Evolutionary conservation across 2,797 vertebrate genomes (phyloP).

Genomic region (Enteromius thamalakanensis): DNA sequence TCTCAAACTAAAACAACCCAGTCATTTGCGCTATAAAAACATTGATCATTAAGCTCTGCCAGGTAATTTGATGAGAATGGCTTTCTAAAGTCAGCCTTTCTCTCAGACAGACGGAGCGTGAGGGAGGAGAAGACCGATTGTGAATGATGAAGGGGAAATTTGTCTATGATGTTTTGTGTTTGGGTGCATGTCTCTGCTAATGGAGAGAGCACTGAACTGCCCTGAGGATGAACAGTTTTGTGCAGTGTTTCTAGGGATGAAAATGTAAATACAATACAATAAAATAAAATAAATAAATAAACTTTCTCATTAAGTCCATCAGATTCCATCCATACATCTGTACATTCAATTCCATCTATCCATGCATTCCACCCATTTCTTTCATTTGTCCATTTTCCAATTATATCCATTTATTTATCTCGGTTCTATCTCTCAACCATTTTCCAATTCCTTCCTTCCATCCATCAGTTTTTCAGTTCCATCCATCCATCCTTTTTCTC

Average conservation of each 20-base stretch:
- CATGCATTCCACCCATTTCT: too few relatives aligned
- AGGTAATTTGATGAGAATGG: background rate
- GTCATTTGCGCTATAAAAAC: slow-evolving; percentile 17
- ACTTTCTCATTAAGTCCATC: background rate
- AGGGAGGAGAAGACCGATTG: slow-evolving; percentile 10
- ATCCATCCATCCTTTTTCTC: too few relatives aligned
- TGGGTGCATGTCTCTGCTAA: background rate
- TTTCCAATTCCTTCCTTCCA: too few relatives aligned
- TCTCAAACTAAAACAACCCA: slow-evolving; percentile 22
- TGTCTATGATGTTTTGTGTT: background rate
- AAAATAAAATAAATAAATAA: background rate
- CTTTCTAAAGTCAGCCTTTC: slow-evolving; percentile 14
- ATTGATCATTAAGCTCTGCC: slow-evolving; percentile 17
- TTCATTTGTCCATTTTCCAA: too few relatives aligned
- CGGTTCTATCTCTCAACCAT: too few relatives aligned
- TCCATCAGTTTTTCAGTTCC: background rate
- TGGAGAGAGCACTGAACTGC: background rate
- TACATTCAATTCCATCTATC: background rate
- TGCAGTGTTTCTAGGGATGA: too few relatives aligned
- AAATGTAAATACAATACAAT: background rate
- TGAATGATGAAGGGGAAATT: background rate
- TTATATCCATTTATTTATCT: too few relatives aligned
- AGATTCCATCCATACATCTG: background rate
- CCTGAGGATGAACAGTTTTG: slow-evolving; percentile 1
- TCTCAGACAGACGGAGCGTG: slow-evolving; percentile 8